Percentiles rank a stretch among this genome's conserved stretches.
These are phyloP conservation scores for Oasisia sp. DNA, from an alignment of 2,888 invertebrate genomes.

Conservation along the genomic window DNA sequence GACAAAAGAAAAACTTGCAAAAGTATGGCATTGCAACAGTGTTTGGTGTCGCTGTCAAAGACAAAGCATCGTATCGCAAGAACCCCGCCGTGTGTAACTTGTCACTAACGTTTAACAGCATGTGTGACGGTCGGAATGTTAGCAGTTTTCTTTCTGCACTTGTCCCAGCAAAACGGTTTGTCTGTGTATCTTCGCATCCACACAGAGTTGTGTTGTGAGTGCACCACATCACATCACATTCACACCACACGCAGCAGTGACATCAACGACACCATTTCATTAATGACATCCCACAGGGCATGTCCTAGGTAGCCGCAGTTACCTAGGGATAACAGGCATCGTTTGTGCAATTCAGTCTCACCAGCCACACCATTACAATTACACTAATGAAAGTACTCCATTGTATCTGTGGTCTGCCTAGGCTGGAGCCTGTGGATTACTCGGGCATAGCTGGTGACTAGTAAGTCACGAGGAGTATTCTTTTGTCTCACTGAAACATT, in stretches of 20 bases:
- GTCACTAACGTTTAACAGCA: neutral
- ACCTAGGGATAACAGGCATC: neutral
- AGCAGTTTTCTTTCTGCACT: neutral
- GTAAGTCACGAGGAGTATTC: too few relatives aligned
- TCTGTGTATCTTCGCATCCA: neutral
- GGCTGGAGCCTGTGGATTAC: neutral
- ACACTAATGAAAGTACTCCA: neutral
- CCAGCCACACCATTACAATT: neutral
- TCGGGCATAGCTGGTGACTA: neutral
- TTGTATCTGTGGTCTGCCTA: neutral
- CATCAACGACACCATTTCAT: neutral
- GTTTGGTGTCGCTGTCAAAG: neutral
- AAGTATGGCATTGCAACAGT: conserved; percentile 5
- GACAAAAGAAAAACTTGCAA: neutral
- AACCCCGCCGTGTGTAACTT: neutral
- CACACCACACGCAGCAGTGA: neutral
- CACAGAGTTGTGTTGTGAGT: neutral
- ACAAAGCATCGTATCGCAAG: neutral
- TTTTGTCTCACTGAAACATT: too few relatives aligned
- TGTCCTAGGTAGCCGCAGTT: neutral
- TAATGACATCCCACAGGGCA: conserved; percentile 1
- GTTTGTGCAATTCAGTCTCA: neutral
- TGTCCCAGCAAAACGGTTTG: neutral
- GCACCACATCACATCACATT: neutral
- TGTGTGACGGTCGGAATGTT: neutral